Evolutionary conservation across 1,140 invertebrate species (phyloP).

Genomic region (Rhyacophila brunnea): DNA sequence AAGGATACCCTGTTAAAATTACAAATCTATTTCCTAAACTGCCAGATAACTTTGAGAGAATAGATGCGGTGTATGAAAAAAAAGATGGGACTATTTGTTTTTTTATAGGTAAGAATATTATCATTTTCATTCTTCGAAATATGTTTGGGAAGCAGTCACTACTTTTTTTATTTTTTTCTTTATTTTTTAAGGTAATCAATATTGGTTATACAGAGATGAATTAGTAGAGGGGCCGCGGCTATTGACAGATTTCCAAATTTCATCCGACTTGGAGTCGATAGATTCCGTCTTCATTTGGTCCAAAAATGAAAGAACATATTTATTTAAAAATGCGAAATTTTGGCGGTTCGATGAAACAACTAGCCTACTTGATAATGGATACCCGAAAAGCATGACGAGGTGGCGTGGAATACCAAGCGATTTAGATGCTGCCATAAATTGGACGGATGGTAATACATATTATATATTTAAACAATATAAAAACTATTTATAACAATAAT

Average conservation of each 20-base stretch:
- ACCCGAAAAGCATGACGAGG: slow-evolving; percentile 64
- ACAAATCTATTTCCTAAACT: slow-evolving; percentile 60
- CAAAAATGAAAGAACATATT: slow-evolving; percentile 57
- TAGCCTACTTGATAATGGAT: slow-evolving; percentile 60
- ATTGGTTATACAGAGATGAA: slow-evolving; percentile 68
- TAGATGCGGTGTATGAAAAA: slow-evolving; percentile 77
- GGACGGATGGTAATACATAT: slow-evolving; percentile 55
- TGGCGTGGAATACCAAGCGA: slow-evolving; percentile 66
- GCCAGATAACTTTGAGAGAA: slow-evolving; percentile 58
- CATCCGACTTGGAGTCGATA: slow-evolving; percentile 60
- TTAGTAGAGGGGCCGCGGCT: slow-evolving; percentile 57
- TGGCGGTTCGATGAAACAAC: slow-evolving; percentile 67
- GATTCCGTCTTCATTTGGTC: slow-evolving; percentile 71
- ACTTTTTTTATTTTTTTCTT: too few species aligned
- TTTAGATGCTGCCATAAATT: slow-evolving; percentile 65
- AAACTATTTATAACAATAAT: too few species aligned
- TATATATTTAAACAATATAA: slow-evolving; percentile 8
- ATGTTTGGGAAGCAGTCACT: not conserved
- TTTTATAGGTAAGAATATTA: slow-evolving; percentile 63
- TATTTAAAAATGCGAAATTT: slow-evolving; percentile 62
- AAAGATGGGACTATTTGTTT: slow-evolving; percentile 71
- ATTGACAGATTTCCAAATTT: slow-evolving; percentile 63
- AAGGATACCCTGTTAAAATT: slow-evolving; percentile 63
- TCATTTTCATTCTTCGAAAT: too few species aligned
- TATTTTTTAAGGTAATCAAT: slow-evolving; percentile 56